Conservation (phyloP, 2,797 vertebrate genomes). For the Rhadinocentrus ornatus region DNA sequence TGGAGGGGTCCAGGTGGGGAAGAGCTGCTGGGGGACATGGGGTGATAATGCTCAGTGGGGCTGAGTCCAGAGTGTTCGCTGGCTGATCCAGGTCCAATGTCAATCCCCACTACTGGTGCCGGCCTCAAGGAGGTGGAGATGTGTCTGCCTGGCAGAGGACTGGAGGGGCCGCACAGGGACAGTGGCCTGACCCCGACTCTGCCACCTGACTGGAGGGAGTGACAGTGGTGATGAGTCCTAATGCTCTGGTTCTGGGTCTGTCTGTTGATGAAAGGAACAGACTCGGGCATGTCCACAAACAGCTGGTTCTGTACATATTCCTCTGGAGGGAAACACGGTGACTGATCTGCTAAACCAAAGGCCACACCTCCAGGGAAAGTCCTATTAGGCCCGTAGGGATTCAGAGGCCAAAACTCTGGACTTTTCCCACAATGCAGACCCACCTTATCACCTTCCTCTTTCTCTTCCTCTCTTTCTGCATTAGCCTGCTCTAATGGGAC, state of each 20-base stretch:
- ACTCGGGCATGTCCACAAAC: constrained; percentile 80
- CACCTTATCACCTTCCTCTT: constrained; percentile 76
- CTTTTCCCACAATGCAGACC: constrained; percentile 68
- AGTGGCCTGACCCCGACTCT: constrained; percentile 79
- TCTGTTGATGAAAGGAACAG: constrained; percentile 79
- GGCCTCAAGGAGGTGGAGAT: constrained; percentile 77
- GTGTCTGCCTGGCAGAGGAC: constrained; percentile 85
- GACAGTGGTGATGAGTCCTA: constrained; percentile 90
- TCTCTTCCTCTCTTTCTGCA: constrained; percentile 66
- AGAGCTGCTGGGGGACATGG: constrained; percentile 69
- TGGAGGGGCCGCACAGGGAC: constrained; percentile 86
- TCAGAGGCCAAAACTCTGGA: constrained; percentile 79
- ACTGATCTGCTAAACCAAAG: constrained; percentile 64
- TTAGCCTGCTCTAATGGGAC: constrained; percentile 66
- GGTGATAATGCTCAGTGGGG: constrained; percentile 71
- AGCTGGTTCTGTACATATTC: constrained; percentile 79
- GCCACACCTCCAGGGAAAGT: constrained; percentile 84
- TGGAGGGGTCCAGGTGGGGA: constrained; percentile 69
- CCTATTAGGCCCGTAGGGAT: constrained; percentile 81
- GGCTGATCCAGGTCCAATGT: constrained; percentile 68
- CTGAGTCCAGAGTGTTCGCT: constrained; percentile 72
- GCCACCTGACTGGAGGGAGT: constrained; percentile 82
- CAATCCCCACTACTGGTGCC: constrained; percentile 69
- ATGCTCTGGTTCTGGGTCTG: constrained; percentile 87
- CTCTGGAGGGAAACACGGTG: constrained; percentile 70